Evolutionary conservation across 2,888 invertebrate species (phyloP), one percentile per base, ranked within the genome.

Genomic region (Cinara cedri): DNA sequence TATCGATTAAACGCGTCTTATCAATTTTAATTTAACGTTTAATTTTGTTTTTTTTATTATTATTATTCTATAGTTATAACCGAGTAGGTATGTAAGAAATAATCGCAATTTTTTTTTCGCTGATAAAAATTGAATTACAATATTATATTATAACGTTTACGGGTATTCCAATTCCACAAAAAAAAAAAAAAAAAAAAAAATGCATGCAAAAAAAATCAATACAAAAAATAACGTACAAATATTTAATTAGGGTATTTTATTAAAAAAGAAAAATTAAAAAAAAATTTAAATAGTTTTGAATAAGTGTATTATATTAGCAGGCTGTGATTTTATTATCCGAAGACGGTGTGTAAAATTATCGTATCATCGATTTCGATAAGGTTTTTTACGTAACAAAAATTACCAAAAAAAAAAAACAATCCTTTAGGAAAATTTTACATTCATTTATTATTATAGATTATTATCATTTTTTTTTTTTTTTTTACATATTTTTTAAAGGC

Each of bases 191-290:
- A 60, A 10, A 9, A 62, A 62, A 62, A 46, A 13, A 46, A 62
- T 34, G 16, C 44, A 63, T n/a, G n/a, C n/a, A 34, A 63, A 44
- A 65, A 1, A 3, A 34, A 62, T n/a, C 16, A 60, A 62, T n/a
- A 63, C 34, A 42, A 62, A 46, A 21, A 19, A 24, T 49, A 14
- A 65, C 54, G 75, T 75, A 55, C 65, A 65, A 75, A 74, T 74
- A 74, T 62, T 72, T 54, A 1, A 19, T 46, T 71, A 54, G 26
- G 42, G 66, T 49, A 19, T 70, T 54, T 54, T 8, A 70, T 54
- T 54, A 54, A 3, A 66, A 6, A n/a, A 34, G 8, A 34, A 16
- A 42, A 34, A 24, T 46, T 34, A 44, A 26, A 44, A 44, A 13
- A 24, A 60, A 16, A 60, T 60, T 54, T 14, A 19, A 65, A n/a